Percentiles rank a stretch among this genome's conserved stretches.
Conservation (phyloP, 2,888 invertebrate genomes). For the Iselma pallidipennis region DNA sequence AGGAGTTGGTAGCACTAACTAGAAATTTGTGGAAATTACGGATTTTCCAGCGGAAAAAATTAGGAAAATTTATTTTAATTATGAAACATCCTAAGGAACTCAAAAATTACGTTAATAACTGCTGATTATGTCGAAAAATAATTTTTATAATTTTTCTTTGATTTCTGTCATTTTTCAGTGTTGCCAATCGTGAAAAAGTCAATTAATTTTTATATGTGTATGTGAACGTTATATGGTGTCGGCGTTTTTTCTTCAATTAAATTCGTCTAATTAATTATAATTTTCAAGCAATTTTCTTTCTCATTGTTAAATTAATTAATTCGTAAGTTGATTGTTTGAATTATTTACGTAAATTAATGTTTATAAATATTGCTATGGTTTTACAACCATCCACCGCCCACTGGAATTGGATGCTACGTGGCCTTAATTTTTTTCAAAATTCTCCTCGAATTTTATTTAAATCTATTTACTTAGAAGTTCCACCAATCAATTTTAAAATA, state of each 20-base stretch:
- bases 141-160: neutral
- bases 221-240: neutral
- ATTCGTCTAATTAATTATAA: neutral
- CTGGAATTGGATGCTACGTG: conserved; percentile 4
- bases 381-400: conserved; percentile 8
- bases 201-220: neutral
- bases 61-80: too few species aligned
- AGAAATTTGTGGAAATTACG: too few species aligned
- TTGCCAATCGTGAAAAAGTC: neutral
- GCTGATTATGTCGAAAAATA: too few species aligned
- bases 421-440: neutral
- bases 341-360: neutral
- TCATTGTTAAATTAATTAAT: neutral
- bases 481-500: neutral
- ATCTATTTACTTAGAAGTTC: neutral
- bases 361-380: neutral
- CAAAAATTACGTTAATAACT: too few species aligned
- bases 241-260: neutral
- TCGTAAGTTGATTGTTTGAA: neutral
- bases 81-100: too few species aligned
- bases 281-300: neutral
- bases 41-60: too few species aligned
- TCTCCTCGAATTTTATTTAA: neutral
- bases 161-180: neutral
- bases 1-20: neutral